Base-by-base conservation (phyloP, 2,888 invertebrate species). In the Calameuta idolon region DNA sequence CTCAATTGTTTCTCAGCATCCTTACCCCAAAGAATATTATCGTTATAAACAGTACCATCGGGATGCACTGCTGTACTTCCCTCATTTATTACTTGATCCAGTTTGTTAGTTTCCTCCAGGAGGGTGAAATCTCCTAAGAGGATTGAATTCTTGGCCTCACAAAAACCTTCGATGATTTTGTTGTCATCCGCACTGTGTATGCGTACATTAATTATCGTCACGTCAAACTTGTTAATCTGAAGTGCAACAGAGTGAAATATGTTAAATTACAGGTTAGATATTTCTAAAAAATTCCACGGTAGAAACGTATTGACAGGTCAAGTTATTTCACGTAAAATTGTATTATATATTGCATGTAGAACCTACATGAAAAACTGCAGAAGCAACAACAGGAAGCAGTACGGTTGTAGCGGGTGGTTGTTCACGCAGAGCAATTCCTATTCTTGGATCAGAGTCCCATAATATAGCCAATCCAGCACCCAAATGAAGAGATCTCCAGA, bases 401-500 rank as follows among this genome's bases (percentile, higher is more conserved):
- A 85, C 83, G 30, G 81, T 80, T 23, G 84, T 83, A 4, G 81
- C 84, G 4, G 84, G 83, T 35, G 84, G 84, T 76, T 85, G 84
- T 80, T 85, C 83, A 35, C 79, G 79, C 2, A 86, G 79, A 15
- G 79, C 80, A 34, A 86, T 85, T 69, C 90, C 90, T 77, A 90
- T 90, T 76, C 89, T 90, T 12, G 82, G 73, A 78, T 81, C 81
- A 0, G 91, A 85, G 82, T 93, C 92, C 85, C 92, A 93, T 69
- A 93, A 87, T 81, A 92, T 92, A 23, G 92, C 93, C 68, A 92
- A 85, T 69, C 91, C 89, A 35, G 81, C 89, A 83, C 81, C 87
- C 81, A 82, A 79, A 79, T 79, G 87, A 80, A 84, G 76, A 33
- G 84, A 94, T 85, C 94, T 93, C 96, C 96, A 96, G 75, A 93